These are phyloP conservation scores for Apostichopus leukothele DNA, from an alignment of 53 echinoderm and acorn worm species.

Conservation along the genomic window DNA sequence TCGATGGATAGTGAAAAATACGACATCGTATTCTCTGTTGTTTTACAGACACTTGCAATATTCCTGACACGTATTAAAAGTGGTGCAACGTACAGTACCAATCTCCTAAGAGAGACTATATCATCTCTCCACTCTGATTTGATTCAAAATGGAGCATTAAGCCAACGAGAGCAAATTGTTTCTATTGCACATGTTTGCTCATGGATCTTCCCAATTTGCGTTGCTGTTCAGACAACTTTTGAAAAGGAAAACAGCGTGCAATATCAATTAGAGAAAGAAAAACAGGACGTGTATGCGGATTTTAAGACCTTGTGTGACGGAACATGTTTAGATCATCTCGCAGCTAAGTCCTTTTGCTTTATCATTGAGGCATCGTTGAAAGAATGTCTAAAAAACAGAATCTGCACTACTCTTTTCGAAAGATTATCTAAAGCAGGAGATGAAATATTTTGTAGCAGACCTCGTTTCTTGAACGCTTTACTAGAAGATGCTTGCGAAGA, in stretches of 20 bases:
- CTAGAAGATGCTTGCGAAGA: neutral
- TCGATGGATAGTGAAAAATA: neutral
- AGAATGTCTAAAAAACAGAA: constrained; percentile 8
- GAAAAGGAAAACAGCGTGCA: constrained; percentile 1
- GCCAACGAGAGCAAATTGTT: neutral
- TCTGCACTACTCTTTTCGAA: constrained; percentile 11
- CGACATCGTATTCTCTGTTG: neutral
- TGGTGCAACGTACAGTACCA: neutral
- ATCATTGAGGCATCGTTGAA: neutral
- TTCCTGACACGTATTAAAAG: neutral
- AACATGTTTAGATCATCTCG: neutral
- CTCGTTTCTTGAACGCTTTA: neutral
- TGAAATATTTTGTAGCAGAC: constrained; percentile 40
- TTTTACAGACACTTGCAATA: neutral
- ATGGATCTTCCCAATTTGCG: constrained; percentile 20
- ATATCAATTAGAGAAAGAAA: neutral
- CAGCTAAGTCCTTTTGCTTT: constrained; percentile 2
- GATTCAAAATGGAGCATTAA: neutral
- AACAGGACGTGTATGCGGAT: neutral
- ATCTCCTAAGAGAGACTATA: neutral
- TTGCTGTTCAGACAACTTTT: neutral
- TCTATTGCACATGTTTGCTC: constrained; percentile 10
- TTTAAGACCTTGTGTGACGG: constrained; percentile 17
- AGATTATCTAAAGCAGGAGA: neutral
- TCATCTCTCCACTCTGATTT: neutral